phyloP scores from a whole-genome alignment of 1,140 invertebrate species.

The Bombyx mori region ASM3026992v2 NC_085124.1:8438001-8438500 shows the following conservation, averaged over 20 bases:
- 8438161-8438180: slow-evolving; percentile 34
- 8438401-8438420: no score
- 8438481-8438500: slow-evolving; percentile 26
- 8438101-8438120: slow-evolving; percentile 23
- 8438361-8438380: no score
- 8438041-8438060: slow-evolving; percentile 57
- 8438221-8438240: slow-evolving; percentile 16
- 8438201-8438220: slow-evolving; percentile 43
- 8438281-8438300: no score
- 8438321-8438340: no score
- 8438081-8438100: slow-evolving; percentile 48
- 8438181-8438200: slow-evolving; percentile 30
- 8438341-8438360: no score
- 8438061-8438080: slow-evolving; percentile 61
- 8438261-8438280: slow-evolving; percentile 1
- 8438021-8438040: slow-evolving; percentile 61
- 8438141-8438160: slow-evolving; percentile 48
- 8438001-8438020: slow-evolving; percentile 32
- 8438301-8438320: no score
- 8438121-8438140: slow-evolving; percentile 52
- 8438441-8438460: no score
- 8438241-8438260: slow-evolving; percentile 21
- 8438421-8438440: no score
- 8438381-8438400: no score
- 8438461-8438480: no score